A percentile compares a stretch with the other conserved stretches of the same genome.
Evolutionary conservation across 2,888 invertebrate species (phyloP).

Genomic region (Synanthedon vespiformis): DNA sequence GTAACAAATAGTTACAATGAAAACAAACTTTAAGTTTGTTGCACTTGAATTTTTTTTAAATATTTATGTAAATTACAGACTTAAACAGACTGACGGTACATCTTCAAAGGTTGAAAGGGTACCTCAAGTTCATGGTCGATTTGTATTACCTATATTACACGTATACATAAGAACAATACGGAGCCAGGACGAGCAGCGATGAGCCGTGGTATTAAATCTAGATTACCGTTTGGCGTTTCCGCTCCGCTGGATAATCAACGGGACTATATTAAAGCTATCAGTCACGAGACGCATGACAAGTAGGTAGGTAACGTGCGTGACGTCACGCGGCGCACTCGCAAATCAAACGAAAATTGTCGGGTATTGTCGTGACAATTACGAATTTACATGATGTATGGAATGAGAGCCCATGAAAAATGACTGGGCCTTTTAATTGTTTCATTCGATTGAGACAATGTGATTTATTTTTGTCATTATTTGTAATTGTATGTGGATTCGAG

Average conservation of each 20-base stretch:
- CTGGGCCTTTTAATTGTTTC: slow-evolving; percentile 3
- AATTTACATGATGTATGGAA: slow-evolving; percentile 23
- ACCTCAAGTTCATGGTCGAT: no score
- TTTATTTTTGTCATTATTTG: not conserved
- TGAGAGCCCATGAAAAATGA: slow-evolving; percentile 2
- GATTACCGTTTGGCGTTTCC: slow-evolving; percentile 64
- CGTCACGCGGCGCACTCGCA: slow-evolving; percentile 37
- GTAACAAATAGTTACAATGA: no score
- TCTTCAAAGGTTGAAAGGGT: no score
- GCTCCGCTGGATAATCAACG: slow-evolving; percentile 58
- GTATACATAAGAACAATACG: slow-evolving; percentile 23
- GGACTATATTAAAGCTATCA: slow-evolving; percentile 67
- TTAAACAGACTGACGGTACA: no score
- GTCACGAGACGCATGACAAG: slow-evolving; percentile 56
- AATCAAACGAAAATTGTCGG: slow-evolving; percentile 39
- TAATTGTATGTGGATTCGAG: not conserved
- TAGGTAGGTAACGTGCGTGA: slow-evolving; percentile 26
- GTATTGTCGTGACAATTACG: slow-evolving; percentile 27
- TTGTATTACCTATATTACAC: not conserved
- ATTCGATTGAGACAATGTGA: not conserved
- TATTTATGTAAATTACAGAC: no score
- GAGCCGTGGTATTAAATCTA: slow-evolving; percentile 64
- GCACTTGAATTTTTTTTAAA: no score
- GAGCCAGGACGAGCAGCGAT: slow-evolving; percentile 35
- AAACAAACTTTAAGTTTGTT: no score